Evolutionary conservation across 92 coral and sea anemone genomes (phyloP).

Genomic region (Epizoanthus stellaris): DNA sequence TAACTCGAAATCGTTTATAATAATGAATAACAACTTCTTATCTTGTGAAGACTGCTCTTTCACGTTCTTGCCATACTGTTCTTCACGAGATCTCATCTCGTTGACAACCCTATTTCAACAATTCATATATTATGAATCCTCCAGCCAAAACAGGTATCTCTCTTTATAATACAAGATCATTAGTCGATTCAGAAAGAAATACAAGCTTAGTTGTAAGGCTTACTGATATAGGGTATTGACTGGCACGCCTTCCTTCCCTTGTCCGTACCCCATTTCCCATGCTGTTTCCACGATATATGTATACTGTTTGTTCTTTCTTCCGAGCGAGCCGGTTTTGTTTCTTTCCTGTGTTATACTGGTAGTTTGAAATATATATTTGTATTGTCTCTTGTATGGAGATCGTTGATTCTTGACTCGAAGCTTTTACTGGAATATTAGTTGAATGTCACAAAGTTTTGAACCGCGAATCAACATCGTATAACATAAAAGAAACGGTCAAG

Average conservation of each 20-base stretch:
- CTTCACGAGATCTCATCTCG: not conserved
- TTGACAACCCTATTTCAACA: not conserved
- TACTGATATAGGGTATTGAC: no score
- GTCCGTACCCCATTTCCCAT: not conserved
- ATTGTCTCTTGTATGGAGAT: slow-evolving; percentile 46
- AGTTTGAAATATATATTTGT: slow-evolving; percentile 33
- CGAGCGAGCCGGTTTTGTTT: not conserved
- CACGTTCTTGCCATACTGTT: not conserved
- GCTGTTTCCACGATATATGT: not conserved
- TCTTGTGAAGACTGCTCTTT: not conserved
- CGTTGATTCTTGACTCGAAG: slow-evolving; percentile 38
- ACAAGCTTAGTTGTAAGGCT: not conserved
- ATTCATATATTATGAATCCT: not conserved
- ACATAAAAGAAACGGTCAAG: slow-evolving; percentile 29
- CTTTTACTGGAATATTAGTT: slow-evolving; percentile 44
- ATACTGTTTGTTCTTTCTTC: slow-evolving; percentile 3
- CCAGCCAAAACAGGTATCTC: not conserved
- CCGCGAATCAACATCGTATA: slow-evolving; percentile 50
- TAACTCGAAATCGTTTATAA: not conserved
- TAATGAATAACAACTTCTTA: not conserved
- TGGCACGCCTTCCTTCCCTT: not conserved
- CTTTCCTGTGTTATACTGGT: slow-evolving; percentile 47
- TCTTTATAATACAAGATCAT: not conserved
- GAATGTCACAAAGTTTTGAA: slow-evolving; percentile 39
- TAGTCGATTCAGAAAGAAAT: not conserved